These are phyloP conservation scores for Heloderma charlesbogerti DNA, from an alignment of 2,113 vertebrate genomes.

Conservation along the genomic window DNA sequence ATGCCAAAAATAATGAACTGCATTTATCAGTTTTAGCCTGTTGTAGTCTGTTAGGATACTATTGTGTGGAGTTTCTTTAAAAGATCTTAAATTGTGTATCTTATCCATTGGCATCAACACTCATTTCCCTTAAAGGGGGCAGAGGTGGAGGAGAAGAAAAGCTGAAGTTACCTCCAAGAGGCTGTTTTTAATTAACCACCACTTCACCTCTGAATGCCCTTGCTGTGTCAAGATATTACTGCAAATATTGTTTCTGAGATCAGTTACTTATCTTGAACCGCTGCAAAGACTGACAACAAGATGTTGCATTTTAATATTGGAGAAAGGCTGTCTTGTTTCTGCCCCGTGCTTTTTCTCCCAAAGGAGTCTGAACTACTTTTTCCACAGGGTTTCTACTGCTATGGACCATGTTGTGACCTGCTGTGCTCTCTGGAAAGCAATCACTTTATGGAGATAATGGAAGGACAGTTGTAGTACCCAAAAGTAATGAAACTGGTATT, in stretches of 20 bases:
- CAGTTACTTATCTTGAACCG: conserved; percentile 24
- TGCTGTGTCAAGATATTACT: conserved; percentile 59
- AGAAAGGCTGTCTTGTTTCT: conserved; percentile 50
- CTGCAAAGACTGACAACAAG: conserved; percentile 36
- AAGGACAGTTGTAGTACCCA: not conserved
- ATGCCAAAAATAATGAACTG: conserved; percentile 51
- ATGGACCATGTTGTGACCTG: not conserved
- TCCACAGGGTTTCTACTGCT: not conserved
- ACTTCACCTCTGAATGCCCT: conserved; percentile 68
- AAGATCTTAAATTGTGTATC: conserved; percentile 41
- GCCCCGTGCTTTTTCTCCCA: conserved; percentile 21
- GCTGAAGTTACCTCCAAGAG: conserved; percentile 48
- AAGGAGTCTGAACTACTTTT: not conserved
- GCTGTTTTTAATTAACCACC: conserved; percentile 68
- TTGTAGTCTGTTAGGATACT: conserved; percentile 56
- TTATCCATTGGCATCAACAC: conserved; percentile 63
- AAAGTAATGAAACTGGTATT: not conserved
- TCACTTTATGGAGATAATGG: not conserved
- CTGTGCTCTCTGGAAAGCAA: not conserved
- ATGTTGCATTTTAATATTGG: conserved; percentile 38
- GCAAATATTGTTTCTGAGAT: conserved; percentile 50
- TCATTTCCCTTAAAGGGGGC: conserved; percentile 53
- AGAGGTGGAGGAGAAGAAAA: not conserved
- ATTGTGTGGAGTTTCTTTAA: conserved; percentile 46
- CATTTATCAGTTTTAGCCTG: conserved; percentile 58